Base-by-base conservation (phyloP, 2,888 invertebrate genomes). In the Blastobasis lacticolella region DNA sequence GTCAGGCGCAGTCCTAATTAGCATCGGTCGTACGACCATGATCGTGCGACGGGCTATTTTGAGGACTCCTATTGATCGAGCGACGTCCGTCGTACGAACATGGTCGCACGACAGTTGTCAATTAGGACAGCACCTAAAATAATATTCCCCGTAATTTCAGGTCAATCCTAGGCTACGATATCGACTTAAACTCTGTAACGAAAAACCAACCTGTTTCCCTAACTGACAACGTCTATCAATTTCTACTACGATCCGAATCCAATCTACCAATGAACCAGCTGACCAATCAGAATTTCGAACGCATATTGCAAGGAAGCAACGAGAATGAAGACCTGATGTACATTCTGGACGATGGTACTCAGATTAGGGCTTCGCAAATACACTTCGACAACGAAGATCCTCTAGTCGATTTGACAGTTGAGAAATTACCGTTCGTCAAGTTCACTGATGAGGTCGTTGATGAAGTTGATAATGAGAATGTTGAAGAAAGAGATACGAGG, bases 301-400 rank as follows among this genome's bases (percentile, higher is more conserved):
- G 67, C 63, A 67, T 73, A 38, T 55, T 73, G 51, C 67, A 69
- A 8, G 57, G 64, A 37, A 63, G 53, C 8, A 61, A 72, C 38
- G 67, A 69, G 0, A 52, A 59, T 4, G 67, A 70, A 5, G 84
- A 81, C 45, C 59, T 78, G 54, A 73, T 82, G 0, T 88, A 87
- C 48, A 74, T 87, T 0, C 56, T 88, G 9, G 82, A 87, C 45
- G 88, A 88, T 51, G 88, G 88, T 0, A 88, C 88, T 4, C 84
- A 88, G 60, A 87, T 88, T 1, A 67, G 78, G 48, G 85, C 88
- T 0, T 88, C 88, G 0, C 88, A 87, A 62, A 88, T 88, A 64
- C 86, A 88, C 52, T 88, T 88, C 45, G 86, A 88, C 48, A 88
- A 88, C 43, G 88, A 88, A 43, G 88, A 88, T 42, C 75, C 80